Conservation (phyloP, 2,113 vertebrate species). For the Epinephelus lanceolatus region DNA sequence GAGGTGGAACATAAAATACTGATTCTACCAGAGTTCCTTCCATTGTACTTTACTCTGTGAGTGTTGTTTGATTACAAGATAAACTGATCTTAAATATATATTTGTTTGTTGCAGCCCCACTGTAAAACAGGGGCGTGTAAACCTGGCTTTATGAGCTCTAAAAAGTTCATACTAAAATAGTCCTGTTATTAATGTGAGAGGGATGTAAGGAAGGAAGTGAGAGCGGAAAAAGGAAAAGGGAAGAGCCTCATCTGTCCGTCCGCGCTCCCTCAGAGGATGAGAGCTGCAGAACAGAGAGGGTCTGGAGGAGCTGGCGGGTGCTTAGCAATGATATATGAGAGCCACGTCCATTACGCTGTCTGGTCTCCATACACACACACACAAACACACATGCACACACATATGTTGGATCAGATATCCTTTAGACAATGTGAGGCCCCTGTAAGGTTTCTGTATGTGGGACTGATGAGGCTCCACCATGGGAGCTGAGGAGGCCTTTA, state of each 20-base stretch:
- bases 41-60: neutral
- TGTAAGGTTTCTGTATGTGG: constrained; percentile 41
- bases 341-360: constrained; percentile 59
- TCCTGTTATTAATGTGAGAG: neutral
- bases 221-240: constrained; percentile 12
- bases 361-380: constrained; percentile 49
- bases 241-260: constrained; percentile 18
- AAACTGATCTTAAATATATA: neutral
- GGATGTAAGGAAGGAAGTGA: constrained; percentile 11
- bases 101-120: neutral
- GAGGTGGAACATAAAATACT: neutral
- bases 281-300: constrained; percentile 27
- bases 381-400: constrained; percentile 16
- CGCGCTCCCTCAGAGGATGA: constrained; percentile 8
- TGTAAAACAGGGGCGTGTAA: neutral
- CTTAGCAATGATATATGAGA: constrained; percentile 69
- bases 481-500: constrained; percentile 25
- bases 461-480: constrained; percentile 32
- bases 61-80: no score
- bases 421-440: constrained; percentile 64
- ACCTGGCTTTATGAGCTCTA: neutral
- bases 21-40: neutral
- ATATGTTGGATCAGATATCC: constrained; percentile 65
- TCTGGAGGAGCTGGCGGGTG: constrained; percentile 41
- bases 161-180: neutral